phyloP scores from a whole-genome alignment of 2,113 vertebrate species.

The Mustelus asterias region DNA sequence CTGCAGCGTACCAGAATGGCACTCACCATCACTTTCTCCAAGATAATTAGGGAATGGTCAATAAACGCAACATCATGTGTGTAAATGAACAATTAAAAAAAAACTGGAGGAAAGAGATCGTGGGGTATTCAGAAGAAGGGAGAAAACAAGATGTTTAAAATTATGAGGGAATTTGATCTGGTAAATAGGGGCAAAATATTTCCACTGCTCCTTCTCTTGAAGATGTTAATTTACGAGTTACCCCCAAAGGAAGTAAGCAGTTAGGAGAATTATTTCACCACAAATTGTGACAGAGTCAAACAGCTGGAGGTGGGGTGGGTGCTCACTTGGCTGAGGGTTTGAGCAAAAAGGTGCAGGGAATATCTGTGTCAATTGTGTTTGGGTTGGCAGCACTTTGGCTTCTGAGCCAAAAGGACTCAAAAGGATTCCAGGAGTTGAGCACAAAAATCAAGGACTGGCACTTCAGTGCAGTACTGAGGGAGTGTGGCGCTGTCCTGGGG shows the following conservation, averaged over 20 bases:
- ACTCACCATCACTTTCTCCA: background rate
- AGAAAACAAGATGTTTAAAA: background rate
- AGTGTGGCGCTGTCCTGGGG: background rate
- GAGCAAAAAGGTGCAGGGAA: background rate
- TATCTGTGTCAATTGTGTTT: background rate
- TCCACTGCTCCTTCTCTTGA: background rate
- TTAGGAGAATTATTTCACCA: background rate
- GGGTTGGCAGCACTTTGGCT: too few species aligned
- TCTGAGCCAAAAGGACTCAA: background rate
- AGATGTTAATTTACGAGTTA: background rate
- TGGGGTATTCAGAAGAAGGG: background rate
- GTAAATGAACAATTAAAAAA: too few species aligned
- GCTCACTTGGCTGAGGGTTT: background rate
- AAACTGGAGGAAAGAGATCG: background rate
- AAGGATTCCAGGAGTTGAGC: background rate
- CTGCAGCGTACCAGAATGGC: background rate
- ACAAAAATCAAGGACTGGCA: background rate
- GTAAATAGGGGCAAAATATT: background rate
- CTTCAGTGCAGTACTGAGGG: background rate
- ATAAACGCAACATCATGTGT: background rate
- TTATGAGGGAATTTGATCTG: background rate
- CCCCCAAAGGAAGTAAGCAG: background rate
- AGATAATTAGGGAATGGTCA: background rate
- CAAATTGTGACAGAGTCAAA: background rate
- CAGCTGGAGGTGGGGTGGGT: background rate